Evolutionary conservation across 2,797 vertebrate genomes (phyloP).

Genomic region (Halcyon leucocephala): DNA sequence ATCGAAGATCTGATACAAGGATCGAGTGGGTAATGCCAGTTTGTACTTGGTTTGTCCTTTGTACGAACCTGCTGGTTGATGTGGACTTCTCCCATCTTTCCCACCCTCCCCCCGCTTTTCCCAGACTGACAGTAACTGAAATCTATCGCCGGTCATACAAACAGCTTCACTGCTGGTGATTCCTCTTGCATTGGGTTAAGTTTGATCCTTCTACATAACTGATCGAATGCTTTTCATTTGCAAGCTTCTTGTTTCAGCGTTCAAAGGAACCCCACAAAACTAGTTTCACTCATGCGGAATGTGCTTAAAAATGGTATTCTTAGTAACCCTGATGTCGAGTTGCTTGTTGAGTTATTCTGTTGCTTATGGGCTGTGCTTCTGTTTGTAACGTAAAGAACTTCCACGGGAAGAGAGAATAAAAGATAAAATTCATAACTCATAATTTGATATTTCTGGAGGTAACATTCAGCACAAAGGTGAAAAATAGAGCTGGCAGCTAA

Average conservation of each 20-base stretch:
- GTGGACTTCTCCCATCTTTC: conserved; percentile 4
- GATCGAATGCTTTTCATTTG: background rate
- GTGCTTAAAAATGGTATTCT: background rate
- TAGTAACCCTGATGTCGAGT: background rate
- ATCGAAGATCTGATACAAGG: conserved; percentile 7
- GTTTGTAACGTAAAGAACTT: background rate
- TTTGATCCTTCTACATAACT: background rate
- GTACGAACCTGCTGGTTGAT: background rate
- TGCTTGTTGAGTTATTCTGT: background rate
- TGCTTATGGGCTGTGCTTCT: background rate
- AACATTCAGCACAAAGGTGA: background rate
- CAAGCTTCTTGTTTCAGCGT: background rate
- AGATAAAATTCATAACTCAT: background rate
- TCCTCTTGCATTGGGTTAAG: background rate
- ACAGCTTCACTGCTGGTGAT: background rate
- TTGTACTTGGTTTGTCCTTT: conserved; percentile 47
- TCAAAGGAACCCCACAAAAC: background rate
- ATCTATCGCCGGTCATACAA: background rate
- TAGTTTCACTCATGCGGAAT: background rate
- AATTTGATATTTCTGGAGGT: background rate
- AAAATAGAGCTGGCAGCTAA: background rate
- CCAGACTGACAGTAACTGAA: background rate
- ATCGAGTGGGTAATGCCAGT: conserved; percentile 47
- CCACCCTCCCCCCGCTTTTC: conserved; percentile 49
- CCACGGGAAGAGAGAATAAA: background rate